These are phyloP conservation scores for Engystomops pustulosus DNA, from an alignment of 2,113 vertebrate species.

Conservation along the genomic window DNA sequence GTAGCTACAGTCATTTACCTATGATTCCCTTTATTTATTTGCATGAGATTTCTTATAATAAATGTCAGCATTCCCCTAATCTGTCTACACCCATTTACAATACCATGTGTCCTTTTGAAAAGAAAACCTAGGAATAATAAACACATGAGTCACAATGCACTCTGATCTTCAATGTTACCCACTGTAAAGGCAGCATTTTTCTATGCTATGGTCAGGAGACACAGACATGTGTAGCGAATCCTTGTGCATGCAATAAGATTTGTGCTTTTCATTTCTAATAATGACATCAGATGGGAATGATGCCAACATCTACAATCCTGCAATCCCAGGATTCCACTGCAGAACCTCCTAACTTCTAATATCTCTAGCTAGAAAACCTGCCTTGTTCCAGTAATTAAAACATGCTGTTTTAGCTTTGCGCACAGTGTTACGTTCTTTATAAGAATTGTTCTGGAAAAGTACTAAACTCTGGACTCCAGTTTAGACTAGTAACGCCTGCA, in stretches of 20 bases:
- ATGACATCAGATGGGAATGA: constrained; percentile 39
- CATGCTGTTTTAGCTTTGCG: background rate
- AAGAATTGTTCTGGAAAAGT: background rate
- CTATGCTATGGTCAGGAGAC: no score
- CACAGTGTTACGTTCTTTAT: background rate
- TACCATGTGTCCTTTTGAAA: background rate
- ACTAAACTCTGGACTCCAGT: background rate
- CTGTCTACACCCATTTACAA: background rate
- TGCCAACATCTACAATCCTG: constrained; percentile 11
- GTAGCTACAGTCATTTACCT: background rate
- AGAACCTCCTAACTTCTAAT: background rate
- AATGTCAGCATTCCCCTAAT: background rate
- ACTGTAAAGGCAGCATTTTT: background rate
- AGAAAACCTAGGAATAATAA: background rate
- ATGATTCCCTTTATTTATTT: background rate
- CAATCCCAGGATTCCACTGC: background rate
- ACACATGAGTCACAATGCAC: background rate
- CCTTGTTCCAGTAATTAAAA: constrained; percentile 19
- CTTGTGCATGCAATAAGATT: background rate
- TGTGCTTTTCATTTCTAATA: constrained; percentile 1
- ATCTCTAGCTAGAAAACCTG: background rate
- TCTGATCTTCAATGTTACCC: background rate
- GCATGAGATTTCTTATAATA: background rate
- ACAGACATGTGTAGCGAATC: constrained; percentile 27
- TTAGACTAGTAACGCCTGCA: background rate